Base-by-base conservation (phyloP, 2,888 invertebrate species). In the Rutpela maculata region DNA sequence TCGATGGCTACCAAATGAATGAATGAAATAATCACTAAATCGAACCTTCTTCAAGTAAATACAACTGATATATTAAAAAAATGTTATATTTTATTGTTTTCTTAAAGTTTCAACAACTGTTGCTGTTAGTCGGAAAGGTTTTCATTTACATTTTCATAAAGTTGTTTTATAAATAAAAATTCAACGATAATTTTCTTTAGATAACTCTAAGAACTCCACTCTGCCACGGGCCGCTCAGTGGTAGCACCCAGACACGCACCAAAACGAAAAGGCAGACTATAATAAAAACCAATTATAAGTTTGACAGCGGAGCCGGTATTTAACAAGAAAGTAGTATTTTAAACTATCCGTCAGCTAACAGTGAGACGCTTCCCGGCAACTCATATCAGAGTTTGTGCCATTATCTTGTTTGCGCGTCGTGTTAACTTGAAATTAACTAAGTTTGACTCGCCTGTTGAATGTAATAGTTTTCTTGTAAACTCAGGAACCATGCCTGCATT, bases 381-480 rank as follows among this genome's bases (percentile, higher is more conserved):
- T 62, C 72, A 72, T 63, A 72, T 63, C 72, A 55, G 72, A 72
- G 63, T 63, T 50, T 18, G 62, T 72, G 60, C 72, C 72, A 72
- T 72, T 72, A 72, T 72, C 72, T 63, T 72, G 72, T 72, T 72
- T 72, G 72, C 60, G 63, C 50, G 63, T 63, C 72, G 62, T 63
- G 63, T 62, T 72, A 72, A 63, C 63, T 72, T 50, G 62, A 63
- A 63, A 72, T 72, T 72, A 72, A 72, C 72, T 63, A 72, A 72
- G 72, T 72, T 72, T 72, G 72, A 55, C 38, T 72, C 43, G 72
- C 72, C 72, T 72, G 72, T 72, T 72, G 72, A 72, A 63, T 63
- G 72, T 63, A 72, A 72, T 63, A 72, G 55, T 72, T 72, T 72
- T 72, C 72, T 63, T 72, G 72, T 72, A 72, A 72, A 72, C 31